Evolutionary conservation across 1,140 invertebrate species (phyloP).

Genomic region (Eufriesea mexicana): DNA sequence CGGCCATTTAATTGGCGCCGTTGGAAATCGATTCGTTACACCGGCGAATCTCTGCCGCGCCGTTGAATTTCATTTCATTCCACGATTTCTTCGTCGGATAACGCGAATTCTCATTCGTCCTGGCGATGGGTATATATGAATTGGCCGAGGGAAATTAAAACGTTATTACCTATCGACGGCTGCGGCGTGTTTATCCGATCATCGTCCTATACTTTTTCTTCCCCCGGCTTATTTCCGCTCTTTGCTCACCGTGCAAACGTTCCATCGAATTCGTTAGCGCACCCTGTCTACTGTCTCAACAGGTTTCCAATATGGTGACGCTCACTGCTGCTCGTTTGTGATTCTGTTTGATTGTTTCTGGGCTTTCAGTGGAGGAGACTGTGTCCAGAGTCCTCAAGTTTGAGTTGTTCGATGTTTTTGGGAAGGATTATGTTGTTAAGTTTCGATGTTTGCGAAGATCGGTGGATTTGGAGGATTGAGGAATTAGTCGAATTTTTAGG

Average conservation of each 20-base stretch:
- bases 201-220: background rate
- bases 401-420: too few species aligned
- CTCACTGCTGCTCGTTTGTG: background rate
- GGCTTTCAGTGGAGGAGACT: too few species aligned
- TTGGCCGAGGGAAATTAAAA: conserved; percentile 8
- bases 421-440: too few species aligned
- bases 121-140: background rate
- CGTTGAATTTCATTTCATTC: conserved; percentile 32
- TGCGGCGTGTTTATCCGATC: background rate
- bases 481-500: too few species aligned
- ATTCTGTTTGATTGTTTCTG: too few species aligned
- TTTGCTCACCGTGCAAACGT: background rate
- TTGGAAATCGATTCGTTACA: conserved; percentile 31
- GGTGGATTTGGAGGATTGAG: too few species aligned
- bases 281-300: conserved; percentile 5
- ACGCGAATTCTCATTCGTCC: background rate
- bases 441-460: too few species aligned
- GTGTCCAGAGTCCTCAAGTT: too few species aligned
- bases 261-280: conserved; percentile 38
- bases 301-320: conserved; percentile 16
- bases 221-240: background rate
- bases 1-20: conserved; percentile 14
- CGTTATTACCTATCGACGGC: conserved; percentile 20
- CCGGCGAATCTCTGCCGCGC: background rate
- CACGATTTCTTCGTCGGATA: conserved; percentile 26